phyloP scores from a whole-genome alignment of 1,140 invertebrate species.

The Pogonomyrmex californicus region DNA sequence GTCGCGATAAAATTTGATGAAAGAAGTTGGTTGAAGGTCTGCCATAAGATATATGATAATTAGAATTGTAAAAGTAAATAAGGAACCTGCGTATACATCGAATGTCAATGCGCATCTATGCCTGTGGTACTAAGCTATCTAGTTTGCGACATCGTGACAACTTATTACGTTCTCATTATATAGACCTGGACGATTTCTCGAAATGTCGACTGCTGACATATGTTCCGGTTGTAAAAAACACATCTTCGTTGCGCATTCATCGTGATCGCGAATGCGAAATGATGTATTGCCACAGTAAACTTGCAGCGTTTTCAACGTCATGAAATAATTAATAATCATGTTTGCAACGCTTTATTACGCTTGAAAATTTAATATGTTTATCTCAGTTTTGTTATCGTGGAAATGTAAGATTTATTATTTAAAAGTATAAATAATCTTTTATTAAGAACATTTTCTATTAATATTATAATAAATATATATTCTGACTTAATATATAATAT shows the following conservation, averaged over 20 bases:
- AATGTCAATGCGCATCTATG: neutral
- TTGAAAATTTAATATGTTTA: slow-evolving; percentile 1
- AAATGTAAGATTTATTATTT: slow-evolving; percentile 24
- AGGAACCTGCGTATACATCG: neutral
- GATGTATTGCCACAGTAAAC: slow-evolving; percentile 13
- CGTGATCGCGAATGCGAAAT: slow-evolving; percentile 16
- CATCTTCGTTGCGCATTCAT: slow-evolving; percentile 32
- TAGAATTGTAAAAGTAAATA: neutral
- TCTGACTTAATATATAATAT: too few relatives aligned
- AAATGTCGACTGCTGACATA: slow-evolving; percentile 52
- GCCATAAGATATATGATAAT: neutral
- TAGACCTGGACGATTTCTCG: slow-evolving; percentile 22
- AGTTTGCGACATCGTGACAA: slow-evolving; percentile 42
- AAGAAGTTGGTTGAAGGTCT: neutral
- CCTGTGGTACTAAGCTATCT: neutral
- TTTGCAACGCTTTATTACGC: slow-evolving; percentile 15
- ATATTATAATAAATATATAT: neutral
- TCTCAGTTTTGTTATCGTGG: neutral
- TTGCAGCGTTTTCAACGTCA: neutral
- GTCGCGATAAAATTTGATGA: neutral
- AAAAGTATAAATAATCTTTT: neutral
- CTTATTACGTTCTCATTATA: slow-evolving; percentile 65
- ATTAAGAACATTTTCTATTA: neutral
- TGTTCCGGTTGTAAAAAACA: slow-evolving; percentile 45
- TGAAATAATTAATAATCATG: slow-evolving; percentile 12